Evolutionary conservation across 2,113 vertebrate genomes (phyloP), one percentile per base, ranked within the genome.

Genomic region (Alces alces): DNA sequence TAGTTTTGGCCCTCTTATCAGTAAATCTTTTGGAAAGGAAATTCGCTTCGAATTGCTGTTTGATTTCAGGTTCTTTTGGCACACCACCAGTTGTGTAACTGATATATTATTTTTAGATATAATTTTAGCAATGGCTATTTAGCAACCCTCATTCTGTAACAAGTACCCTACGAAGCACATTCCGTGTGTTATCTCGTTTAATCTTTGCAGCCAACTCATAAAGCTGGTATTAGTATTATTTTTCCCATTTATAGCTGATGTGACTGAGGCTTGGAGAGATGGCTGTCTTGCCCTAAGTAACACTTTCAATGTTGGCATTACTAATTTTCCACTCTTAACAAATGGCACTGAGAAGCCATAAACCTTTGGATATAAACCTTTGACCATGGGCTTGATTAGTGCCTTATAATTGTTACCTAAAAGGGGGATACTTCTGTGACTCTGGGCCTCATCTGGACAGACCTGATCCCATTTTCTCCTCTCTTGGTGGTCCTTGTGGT

Each of bases 11-110:
- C 4, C 7, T 33, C 47, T 70, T 86, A 60, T 83, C 50, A 70
- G n/a, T 78, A 86, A 91, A 61, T 93, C 82, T 54, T 88, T 52
- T 30, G 17, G 64, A 70, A 95, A 79, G 89, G 95, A 89, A 93
- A 23, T 13, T 43, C 28, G 6, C 57, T 39, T 96, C 4, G n/a
- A 58, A 47, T 95, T 39, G 39, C 45, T 87, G 8, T 54, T 5
- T 33, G 73, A 76, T 60, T 95, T 95, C 28, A 19, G 1, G 45
- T 2, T 73, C 7, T 84, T 89, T 33, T 39, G 60, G 88, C 54
- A n/a, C 27, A 45, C 8, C 10, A 17, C 25, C 60, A 16, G 93
- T 60, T 92, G 79, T 43, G 58, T 84, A 87, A 93, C n/a, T 0
- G 3, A 91, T 33, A 15, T 5, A 23, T 91, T 93, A 90, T 85